Percentiles rank a stretch among this genome's conserved stretches.
Evolutionary conservation across 2,113 vertebrate genomes (phyloP).

Genomic region (Neodontobutis hainanensis): DNA sequence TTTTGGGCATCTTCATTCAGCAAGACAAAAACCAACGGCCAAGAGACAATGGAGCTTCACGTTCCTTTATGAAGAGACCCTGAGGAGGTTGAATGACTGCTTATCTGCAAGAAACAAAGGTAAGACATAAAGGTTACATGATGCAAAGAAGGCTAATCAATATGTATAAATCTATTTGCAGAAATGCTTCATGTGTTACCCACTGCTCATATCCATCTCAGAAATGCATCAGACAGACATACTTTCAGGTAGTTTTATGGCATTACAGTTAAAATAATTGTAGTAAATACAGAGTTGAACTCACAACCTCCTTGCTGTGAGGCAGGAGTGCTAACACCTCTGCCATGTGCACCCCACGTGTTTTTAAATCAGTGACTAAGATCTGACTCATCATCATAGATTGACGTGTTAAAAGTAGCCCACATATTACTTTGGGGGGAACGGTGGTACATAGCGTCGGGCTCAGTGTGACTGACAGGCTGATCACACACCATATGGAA

Average conservation of each 20-base stretch:
- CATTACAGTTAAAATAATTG: no score
- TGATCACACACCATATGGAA: constrained; percentile 78
- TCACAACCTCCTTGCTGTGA: no score
- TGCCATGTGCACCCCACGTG: no score
- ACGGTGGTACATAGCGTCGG: constrained; percentile 25
- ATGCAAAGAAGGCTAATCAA: not conserved
- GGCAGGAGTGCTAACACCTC: no score
- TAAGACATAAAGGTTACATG: constrained; percentile 14
- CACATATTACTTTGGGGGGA: constrained; percentile 41
- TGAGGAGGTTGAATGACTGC: constrained; percentile 83
- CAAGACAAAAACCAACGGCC: constrained; percentile 17
- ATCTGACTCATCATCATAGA: no score
- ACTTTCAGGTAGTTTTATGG: no score
- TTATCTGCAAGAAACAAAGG: constrained; percentile 68
- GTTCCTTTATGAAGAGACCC: constrained; percentile 90
- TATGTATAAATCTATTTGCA: not conserved
- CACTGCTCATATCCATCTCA: no score
- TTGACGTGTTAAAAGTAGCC: constrained; percentile 27
- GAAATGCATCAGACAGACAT: no score
- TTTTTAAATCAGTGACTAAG: no score
- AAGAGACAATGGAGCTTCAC: constrained; percentile 67
- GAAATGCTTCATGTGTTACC: no score
- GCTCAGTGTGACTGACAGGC: constrained; percentile 70
- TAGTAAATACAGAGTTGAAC: no score
- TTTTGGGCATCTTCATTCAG: constrained; percentile 36